Evolutionary conservation across 2,888 invertebrate genomes (phyloP).

Genomic region (Cryptocheilus praepositus): DNA sequence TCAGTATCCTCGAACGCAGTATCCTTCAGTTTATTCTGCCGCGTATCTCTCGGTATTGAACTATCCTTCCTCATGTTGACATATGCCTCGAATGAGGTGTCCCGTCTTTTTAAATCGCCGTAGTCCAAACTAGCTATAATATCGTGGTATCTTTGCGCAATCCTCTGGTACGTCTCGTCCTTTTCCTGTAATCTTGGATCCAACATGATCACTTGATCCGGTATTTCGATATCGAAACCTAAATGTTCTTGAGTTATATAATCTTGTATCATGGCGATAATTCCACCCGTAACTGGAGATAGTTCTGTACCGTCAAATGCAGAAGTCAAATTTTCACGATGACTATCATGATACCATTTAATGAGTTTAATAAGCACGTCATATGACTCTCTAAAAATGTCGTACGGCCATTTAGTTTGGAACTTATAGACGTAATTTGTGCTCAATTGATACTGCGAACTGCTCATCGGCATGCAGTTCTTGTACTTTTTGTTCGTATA

Average conservation of each 20-base stretch:
- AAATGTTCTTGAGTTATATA: constrained; percentile 64
- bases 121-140: constrained; percentile 63
- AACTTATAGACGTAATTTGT: constrained; percentile 73
- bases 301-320: constrained; percentile 65
- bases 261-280: constrained; percentile 76
- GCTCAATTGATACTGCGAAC: constrained; percentile 76
- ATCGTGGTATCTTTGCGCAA: constrained; percentile 72
- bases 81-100: constrained; percentile 2
- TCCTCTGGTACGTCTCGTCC: constrained; percentile 75
- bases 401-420: constrained; percentile 76
- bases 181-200: constrained; percentile 76
- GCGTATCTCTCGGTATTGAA: neutral
- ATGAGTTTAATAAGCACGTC: constrained; percentile 59
- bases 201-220: constrained; percentile 77
- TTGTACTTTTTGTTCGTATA: constrained; percentile 71
- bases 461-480: constrained; percentile 75
- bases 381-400: constrained; percentile 73
- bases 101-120: constrained; percentile 26
- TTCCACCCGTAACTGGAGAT: constrained; percentile 75
- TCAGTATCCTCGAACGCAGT: too few relatives aligned
- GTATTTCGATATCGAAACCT: constrained; percentile 76
- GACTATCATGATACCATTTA: constrained; percentile 47
- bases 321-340: constrained; percentile 27
- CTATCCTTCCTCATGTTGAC: neutral
- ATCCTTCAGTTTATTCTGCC: neutral